Evolutionary conservation across 2,888 invertebrate species (phyloP).

Genomic region (Dendrolimus pini): DNA sequence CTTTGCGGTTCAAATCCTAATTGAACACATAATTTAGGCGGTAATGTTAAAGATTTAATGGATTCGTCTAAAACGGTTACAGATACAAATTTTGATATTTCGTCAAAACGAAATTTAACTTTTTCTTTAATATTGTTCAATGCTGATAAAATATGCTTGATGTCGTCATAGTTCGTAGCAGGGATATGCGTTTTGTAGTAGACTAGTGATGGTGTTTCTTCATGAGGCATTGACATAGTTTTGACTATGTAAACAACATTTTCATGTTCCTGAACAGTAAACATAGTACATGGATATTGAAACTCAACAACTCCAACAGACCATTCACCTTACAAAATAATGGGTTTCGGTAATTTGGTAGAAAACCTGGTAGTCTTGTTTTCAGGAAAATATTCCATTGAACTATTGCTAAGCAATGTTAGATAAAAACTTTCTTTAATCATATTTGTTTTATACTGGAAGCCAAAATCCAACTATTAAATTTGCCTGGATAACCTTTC

Average conservation of each 20-base stretch:
- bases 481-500: slow-evolving; percentile 24
- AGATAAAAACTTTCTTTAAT: slow-evolving; percentile 19
- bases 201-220: slow-evolving; percentile 7
- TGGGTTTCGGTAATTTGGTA: slow-evolving; percentile 16
- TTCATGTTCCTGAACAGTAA: slow-evolving; percentile 17
- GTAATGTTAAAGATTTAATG: slow-evolving; percentile 4
- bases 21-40: slow-evolving; percentile 13
- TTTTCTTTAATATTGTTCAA: slow-evolving; percentile 14
- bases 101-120: slow-evolving; percentile 14
- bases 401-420: too few relatives aligned
- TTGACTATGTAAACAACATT: slow-evolving; percentile 11
- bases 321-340: slow-evolving; percentile 16
- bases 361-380: slow-evolving; percentile 15
- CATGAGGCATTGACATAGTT: slow-evolving; percentile 8
- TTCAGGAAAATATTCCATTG: slow-evolving; percentile 17
- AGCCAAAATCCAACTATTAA: slow-evolving; percentile 19
- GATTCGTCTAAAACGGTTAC: too few relatives aligned
- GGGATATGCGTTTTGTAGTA: slow-evolving; percentile 17
- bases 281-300: slow-evolving; percentile 15
- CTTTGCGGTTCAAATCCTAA: slow-evolving; percentile 18
- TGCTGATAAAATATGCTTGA: slow-evolving; percentile 11
- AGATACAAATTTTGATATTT: too few relatives aligned
- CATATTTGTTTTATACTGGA: slow-evolving; percentile 14
- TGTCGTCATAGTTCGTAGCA: slow-evolving; percentile 16
- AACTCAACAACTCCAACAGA: slow-evolving; percentile 14